Percentiles rank a stretch among this genome's conserved stretches.
Conservation (phyloP, 2,888 invertebrate species). For the Ichneumoninae sp. region DNA sequence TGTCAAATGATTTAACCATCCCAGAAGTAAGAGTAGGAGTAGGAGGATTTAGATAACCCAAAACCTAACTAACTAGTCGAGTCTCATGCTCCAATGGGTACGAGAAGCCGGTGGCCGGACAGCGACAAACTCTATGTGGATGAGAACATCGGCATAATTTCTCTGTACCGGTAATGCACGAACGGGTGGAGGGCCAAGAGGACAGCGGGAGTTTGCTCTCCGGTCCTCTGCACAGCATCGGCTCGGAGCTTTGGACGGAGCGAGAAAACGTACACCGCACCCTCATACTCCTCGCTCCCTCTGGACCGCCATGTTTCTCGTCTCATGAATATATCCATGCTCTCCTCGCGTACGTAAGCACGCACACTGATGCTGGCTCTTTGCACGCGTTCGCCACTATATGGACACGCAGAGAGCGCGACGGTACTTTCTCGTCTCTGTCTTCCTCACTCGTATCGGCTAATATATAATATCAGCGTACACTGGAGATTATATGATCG, state of each 20-base stretch:
- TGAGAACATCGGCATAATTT: constrained; percentile 9
- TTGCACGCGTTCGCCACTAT: constrained; percentile 5
- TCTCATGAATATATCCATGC: constrained; percentile 77
- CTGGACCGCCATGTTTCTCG: constrained; percentile 70
- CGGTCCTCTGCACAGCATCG: background rate
- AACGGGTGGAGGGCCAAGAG: constrained; percentile 1
- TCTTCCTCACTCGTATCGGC: constrained; percentile 31
- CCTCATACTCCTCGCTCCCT: constrained; percentile 31
- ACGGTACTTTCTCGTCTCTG: constrained; percentile 50
- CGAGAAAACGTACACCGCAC: constrained; percentile 37
- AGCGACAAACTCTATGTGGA: constrained; percentile 25
- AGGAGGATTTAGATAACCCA: background rate
- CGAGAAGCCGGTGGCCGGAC: background rate
- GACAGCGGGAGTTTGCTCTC: background rate
- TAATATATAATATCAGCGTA: constrained; percentile 17
- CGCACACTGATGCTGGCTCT: constrained; percentile 39
- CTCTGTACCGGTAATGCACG: constrained; percentile 2
- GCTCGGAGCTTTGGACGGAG: constrained; percentile 25
- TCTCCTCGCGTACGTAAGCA: constrained; percentile 17
- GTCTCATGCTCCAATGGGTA: too few species aligned
- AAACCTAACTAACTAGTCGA: background rate
- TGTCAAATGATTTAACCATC: background rate
- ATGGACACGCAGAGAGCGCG: background rate
- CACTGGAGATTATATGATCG: constrained; percentile 21
- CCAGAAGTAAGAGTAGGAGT: background rate